Evolutionary conservation across 2,888 invertebrate genomes (phyloP), one percentile per base, ranked within the genome.

Genomic region (Acanthosepion pharaonis): DNA sequence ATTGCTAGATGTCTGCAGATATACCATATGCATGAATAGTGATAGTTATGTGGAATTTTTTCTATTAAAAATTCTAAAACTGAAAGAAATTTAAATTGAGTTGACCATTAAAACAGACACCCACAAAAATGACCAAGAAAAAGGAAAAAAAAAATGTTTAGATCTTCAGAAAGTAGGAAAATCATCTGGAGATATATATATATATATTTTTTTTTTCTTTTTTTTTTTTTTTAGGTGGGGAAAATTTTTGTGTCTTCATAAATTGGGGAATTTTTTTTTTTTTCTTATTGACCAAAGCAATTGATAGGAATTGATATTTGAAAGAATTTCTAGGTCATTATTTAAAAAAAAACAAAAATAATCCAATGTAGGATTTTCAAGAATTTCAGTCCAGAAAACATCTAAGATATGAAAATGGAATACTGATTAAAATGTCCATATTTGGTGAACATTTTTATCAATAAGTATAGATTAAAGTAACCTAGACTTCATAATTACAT

Each of bases 11-110:
- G 78, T 78, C 78, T 78, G 78, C 78, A 15, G n/a, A n/a, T n/a
- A n/a, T 78, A 78, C n/a, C 78, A 78, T 78, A 78, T 78, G 78
- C 78, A 78, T 78, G 78, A 78, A 78, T 78, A 78, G 78, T n/a
- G 11, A 78, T 78, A 78, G 78, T 78, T 78, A 78, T 33, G 78
- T 78, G 78, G 78, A 78, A 78, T n/a, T 78, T 78, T 59, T 78
- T 78, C n/a, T 6, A 78, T n/a, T 78, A 8, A n/a, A n/a, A 78
- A 78, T 78, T 78, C n/a, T n/a, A 78, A 78, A 78, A 78, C 11
- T 78, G 78, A 78, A 78, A 78, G 18, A 9, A 78, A 78, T 78
- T 15, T 9, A 78, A 78, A 78, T 78, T n/a, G n/a, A 78, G n/a
- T n/a, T 78, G 78, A 78, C 78, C 78, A 78, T 78, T 11, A 78